Percentiles rank a stretch among this genome's conserved stretches.
These are phyloP conservation scores for Nixonia krombeini DNA, from an alignment of 1,140 invertebrate species.

Conservation along the genomic window DNA sequence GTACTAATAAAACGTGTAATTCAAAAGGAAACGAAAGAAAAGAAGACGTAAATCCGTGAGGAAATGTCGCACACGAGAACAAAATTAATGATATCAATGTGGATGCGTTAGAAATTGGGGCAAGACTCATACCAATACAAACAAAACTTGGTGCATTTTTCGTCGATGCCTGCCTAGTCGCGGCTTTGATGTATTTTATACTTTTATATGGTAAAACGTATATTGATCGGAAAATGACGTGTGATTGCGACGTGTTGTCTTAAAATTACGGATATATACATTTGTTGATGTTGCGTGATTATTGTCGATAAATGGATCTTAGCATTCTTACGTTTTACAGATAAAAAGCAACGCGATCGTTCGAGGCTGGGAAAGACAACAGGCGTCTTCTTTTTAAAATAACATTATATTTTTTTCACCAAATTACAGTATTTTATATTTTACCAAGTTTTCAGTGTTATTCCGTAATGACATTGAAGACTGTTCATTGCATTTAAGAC, in stretches of 20 bases:
- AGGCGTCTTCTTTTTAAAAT: not conserved
- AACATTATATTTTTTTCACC: no score
- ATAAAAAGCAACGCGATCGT: not conserved
- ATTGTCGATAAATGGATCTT: conserved; percentile 25
- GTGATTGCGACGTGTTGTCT: conserved; percentile 28
- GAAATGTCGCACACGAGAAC: conserved; percentile 13
- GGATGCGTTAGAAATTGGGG: conserved; percentile 12
- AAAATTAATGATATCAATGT: conserved; percentile 22
- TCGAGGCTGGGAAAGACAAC: not conserved
- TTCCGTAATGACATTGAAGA: no score
- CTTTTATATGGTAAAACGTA: conserved; percentile 49
- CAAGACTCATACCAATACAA: conserved; percentile 5
- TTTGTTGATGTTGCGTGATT: conserved; percentile 53
- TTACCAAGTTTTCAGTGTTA: no score
- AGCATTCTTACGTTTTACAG: not conserved
- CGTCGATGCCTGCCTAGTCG: conserved; percentile 37
- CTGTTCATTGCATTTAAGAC: not conserved
- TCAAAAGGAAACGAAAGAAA: no score
- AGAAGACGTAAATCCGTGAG: conserved; percentile 12
- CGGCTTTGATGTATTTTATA: conserved; percentile 49
- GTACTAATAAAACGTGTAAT: conserved; percentile 28
- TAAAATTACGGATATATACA: conserved; percentile 35
- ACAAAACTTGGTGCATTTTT: conserved; percentile 22
- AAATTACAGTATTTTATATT: no score
- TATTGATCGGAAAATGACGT: conserved; percentile 20